A percentile compares a stretch with the other conserved stretches of the same genome.
Conservation (phyloP, 2,113 vertebrate genomes). For the Camelus dromedarius region DNA sequence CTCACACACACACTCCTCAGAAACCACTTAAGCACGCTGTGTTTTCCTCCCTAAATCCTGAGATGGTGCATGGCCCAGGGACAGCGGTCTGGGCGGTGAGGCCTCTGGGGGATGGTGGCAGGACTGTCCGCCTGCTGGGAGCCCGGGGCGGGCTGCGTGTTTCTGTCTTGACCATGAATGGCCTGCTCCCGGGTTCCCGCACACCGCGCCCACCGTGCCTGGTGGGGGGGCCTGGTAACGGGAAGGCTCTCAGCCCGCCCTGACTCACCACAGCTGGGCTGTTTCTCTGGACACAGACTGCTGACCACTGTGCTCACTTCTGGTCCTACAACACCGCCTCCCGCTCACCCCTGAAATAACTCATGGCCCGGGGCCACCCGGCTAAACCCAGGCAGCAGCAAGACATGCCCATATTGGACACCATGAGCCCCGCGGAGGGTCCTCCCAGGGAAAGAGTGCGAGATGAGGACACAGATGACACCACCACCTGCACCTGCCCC, state of each 20-base stretch:
- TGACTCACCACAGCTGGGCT: no score
- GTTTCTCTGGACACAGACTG: neutral
- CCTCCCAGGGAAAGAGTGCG: neutral
- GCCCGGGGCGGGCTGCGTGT: neutral
- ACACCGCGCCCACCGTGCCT: fast-evolving
- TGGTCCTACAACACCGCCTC: neutral
- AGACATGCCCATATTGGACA: neutral
- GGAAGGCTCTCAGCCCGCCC: fast-evolving
- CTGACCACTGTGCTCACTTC: neutral
- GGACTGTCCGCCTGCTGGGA: neutral
- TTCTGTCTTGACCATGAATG: neutral
- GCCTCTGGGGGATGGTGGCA: neutral
- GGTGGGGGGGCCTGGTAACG: neutral
- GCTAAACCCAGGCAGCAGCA: neutral
- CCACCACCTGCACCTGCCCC: neutral
- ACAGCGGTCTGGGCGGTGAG: neutral
- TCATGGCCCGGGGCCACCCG: neutral
- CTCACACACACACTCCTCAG: neutral
- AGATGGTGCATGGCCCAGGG: fast-evolving
- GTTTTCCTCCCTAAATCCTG: neutral
- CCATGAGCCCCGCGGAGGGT: fast-evolving
- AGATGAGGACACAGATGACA: neutral
- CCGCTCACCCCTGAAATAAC: neutral
- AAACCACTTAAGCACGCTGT: neutral
- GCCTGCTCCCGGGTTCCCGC: neutral